Percentiles rank a stretch among this genome's conserved stretches.
phyloP scores from a whole-genome alignment of 30 jellyfish, hydroid and myxozoan species.

The Phacellophora camtschatica region DNA sequence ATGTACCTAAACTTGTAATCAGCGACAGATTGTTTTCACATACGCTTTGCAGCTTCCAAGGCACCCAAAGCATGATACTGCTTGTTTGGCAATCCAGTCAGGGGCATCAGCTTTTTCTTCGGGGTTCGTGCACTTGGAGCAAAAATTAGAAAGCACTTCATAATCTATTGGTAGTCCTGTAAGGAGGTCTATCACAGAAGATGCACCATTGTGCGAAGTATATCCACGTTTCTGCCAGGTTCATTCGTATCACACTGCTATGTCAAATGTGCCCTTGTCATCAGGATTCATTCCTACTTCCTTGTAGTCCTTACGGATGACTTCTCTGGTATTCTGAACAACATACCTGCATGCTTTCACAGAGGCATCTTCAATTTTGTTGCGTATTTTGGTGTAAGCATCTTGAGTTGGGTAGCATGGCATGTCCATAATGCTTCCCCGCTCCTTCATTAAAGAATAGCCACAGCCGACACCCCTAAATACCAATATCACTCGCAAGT shows the following conservation, averaged over 20 bases:
- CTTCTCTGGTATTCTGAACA: background rate
- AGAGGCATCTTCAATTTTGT: background rate
- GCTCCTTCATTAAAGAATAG: background rate
- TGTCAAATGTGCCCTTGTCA: conserved; percentile 1
- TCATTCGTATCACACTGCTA: conserved; percentile 10
- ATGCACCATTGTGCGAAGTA: background rate
- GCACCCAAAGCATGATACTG: background rate
- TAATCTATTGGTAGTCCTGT: background rate
- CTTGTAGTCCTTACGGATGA: background rate
- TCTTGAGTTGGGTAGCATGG: background rate
- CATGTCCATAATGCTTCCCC: conserved; percentile 23
- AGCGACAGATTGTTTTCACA: no score
- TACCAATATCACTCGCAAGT: background rate
- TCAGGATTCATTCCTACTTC: background rate
- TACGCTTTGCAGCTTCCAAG: no score
- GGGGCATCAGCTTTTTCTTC: no score
- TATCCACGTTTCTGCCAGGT: background rate
- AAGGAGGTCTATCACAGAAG: background rate
- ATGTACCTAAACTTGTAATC: conserved; percentile 26
- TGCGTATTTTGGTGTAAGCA: background rate
- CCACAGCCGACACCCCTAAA: conserved; percentile 30
- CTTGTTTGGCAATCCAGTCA: background rate
- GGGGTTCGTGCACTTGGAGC: background rate
- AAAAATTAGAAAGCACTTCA: background rate
- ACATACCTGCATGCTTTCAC: background rate